Percentiles rank a stretch among this genome's conserved stretches.
Evolutionary conservation across 2,797 vertebrate genomes (phyloP).

Genomic region (Gambelia wislizenii): DNA sequence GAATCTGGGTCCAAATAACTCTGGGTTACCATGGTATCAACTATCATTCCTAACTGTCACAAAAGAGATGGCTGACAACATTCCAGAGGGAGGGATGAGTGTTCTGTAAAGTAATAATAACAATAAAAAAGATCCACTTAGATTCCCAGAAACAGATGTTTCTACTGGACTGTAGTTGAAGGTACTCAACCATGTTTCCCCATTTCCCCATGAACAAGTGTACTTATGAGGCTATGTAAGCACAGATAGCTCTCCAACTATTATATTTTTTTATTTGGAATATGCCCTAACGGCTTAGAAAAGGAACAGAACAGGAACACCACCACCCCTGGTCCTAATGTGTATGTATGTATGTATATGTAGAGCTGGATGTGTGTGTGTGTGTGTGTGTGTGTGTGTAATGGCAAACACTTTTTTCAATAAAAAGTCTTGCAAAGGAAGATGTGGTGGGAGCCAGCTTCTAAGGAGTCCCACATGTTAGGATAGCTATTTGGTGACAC

Average conservation of each 20-base stretch:
- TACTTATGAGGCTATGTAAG: not conserved
- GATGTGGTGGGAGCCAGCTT: not conserved
- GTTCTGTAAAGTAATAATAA: not conserved
- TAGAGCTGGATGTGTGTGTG: no score
- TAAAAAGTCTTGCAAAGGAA: not conserved
- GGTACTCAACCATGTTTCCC: no score
- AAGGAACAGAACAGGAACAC: not conserved
- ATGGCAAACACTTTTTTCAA: no score
- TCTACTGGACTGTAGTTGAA: no score
- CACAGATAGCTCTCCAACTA: not conserved
- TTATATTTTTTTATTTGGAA: no score
- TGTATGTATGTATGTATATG: no score
- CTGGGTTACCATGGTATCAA: not conserved
- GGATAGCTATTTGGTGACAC: not conserved
- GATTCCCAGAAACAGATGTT: not conserved
- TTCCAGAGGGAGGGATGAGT: not conserved
- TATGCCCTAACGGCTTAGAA: no score
- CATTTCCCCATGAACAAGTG: not conserved
- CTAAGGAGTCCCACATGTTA: not conserved
- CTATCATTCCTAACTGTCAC: slow-evolving; percentile 19
- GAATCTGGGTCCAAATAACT: no score
- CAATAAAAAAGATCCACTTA: no score
- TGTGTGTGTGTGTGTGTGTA: no score
- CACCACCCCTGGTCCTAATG: no score
- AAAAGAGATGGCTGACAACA: not conserved